Conservation (phyloP, 2,888 invertebrate genomes). For the Rhogogaster chlorosoma region DNA sequence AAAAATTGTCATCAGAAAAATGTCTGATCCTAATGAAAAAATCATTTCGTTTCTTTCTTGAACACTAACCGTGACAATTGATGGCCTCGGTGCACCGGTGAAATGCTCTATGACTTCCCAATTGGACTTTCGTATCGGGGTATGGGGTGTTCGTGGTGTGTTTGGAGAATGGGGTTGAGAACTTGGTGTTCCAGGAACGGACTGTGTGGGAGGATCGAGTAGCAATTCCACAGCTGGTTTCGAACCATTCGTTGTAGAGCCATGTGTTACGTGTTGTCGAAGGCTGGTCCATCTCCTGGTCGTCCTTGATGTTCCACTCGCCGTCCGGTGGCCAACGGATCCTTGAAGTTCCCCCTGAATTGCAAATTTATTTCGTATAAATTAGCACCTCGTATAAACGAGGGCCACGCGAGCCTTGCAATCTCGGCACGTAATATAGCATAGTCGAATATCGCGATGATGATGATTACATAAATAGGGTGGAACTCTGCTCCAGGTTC, state of each 20-base stretch:
- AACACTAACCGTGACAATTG: slow-evolving; percentile 82
- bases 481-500: not conserved
- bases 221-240: slow-evolving; percentile 76
- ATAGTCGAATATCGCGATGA: slow-evolving; percentile 36
- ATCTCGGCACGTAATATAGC: slow-evolving; percentile 7
- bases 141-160: slow-evolving; percentile 78
- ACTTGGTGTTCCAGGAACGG: slow-evolving; percentile 72
- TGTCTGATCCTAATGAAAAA: not conserved
- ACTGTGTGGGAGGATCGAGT: slow-evolving; percentile 72
- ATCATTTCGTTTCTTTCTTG: not conserved
- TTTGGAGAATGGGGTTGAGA: slow-evolving; percentile 78
- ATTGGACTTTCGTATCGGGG: slow-evolving; percentile 88
- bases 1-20: not conserved
- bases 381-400: slow-evolving; percentile 10
- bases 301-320: slow-evolving; percentile 61
- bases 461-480: slow-evolving; percentile 28
- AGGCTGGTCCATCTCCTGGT: slow-evolving; percentile 79
- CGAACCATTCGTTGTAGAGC: slow-evolving; percentile 67
- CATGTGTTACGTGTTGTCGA: slow-evolving; percentile 76
- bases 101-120: slow-evolving; percentile 96
- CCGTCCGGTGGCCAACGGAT: slow-evolving; percentile 69
- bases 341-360: slow-evolving; percentile 67
- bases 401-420: slow-evolving; percentile 18
- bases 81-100: slow-evolving; percentile 82
- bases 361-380: slow-evolving; percentile 45